Conservation (phyloP, 2,113 vertebrate genomes). For the Chroicocephalus ridibundus region DNA sequence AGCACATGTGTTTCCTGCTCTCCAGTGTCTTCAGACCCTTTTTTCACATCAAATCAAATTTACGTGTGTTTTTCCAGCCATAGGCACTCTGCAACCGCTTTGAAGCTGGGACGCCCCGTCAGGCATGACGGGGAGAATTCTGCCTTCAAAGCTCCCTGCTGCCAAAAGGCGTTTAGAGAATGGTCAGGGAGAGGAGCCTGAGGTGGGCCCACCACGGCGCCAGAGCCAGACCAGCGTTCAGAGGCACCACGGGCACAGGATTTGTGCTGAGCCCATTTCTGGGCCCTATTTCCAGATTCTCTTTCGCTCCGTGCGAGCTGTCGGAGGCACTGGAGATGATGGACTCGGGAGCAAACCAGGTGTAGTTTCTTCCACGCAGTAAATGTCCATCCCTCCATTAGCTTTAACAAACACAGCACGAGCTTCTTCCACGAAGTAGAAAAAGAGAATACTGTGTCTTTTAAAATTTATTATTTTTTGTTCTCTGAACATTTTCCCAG, state of each 20-base stretch:
- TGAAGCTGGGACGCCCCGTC: neutral
- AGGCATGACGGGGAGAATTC: neutral
- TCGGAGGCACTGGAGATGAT: neutral
- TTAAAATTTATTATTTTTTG: neutral
- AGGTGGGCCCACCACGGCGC: neutral
- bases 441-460: neutral
- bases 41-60: neutral
- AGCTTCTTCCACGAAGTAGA: neutral
- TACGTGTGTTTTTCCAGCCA: neutral
- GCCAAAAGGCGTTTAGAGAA: neutral
- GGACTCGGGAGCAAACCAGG: neutral
- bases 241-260: neutral
- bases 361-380: neutral
- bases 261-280: neutral
- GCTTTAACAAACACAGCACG: neutral
- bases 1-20: neutral
- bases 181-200: neutral
- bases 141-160: neutral
- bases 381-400: neutral
- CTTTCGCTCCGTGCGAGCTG: neutral
- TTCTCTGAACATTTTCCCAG: constrained; percentile 9
- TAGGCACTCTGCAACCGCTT: neutral
- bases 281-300: neutral
- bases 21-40: neutral
- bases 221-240: neutral